Evolutionary conservation across 2,113 vertebrate genomes (phyloP).

Genomic region (Dendrocopos noguchii): DNA sequence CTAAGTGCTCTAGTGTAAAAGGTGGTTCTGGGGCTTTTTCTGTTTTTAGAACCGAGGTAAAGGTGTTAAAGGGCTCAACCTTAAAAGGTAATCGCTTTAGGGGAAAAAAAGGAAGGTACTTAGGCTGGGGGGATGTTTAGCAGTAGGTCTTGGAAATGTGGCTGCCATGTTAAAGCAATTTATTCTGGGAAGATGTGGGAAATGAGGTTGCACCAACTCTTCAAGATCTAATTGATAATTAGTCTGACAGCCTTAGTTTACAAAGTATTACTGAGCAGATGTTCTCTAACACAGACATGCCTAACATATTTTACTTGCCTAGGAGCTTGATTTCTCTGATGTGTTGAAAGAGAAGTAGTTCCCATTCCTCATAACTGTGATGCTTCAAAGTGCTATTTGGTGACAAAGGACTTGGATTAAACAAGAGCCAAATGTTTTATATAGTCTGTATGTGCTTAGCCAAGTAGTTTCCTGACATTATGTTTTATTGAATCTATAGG

Average conservation of each 20-base stretch:
- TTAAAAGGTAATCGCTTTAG: neutral
- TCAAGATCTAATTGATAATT: neutral
- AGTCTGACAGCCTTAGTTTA: neutral
- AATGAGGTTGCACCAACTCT: neutral
- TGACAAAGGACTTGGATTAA: neutral
- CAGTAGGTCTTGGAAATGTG: neutral
- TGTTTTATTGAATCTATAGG: constrained; percentile 74
- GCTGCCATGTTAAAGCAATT: neutral
- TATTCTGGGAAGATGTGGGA: neutral
- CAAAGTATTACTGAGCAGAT: neutral
- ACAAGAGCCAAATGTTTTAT: neutral
- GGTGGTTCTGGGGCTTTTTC: neutral
- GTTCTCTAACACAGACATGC: neutral
- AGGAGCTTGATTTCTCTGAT: neutral
- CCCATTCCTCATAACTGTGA: neutral
- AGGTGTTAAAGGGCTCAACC: neutral
- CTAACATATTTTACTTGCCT: neutral
- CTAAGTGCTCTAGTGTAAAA: neutral
- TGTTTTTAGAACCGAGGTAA: neutral
- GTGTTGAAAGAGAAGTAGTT: neutral
- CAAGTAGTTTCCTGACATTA: neutral
- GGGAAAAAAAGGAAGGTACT: neutral
- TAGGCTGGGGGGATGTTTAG: neutral
- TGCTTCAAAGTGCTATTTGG: neutral
- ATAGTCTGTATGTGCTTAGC: neutral